Evolutionary conservation across 1,140 invertebrate genomes (phyloP).

Genomic region (Drosophila albomicans): DNA sequence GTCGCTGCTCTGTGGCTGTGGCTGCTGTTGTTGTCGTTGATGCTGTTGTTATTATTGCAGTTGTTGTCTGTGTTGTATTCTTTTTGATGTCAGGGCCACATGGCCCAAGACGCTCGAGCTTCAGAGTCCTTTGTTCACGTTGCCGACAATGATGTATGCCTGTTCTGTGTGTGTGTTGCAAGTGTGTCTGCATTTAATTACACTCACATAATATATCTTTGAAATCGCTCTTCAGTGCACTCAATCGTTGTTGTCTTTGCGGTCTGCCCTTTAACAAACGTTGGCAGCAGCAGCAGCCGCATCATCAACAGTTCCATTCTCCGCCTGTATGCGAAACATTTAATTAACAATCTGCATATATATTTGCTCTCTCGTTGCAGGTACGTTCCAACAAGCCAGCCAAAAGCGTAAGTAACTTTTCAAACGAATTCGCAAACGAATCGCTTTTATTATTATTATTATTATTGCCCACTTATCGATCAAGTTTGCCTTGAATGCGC

Average conservation of each 20-base stretch:
- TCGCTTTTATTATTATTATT: constrained; percentile 56
- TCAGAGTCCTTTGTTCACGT: constrained; percentile 9
- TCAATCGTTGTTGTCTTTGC: constrained; percentile 18
- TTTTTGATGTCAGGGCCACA: constrained; percentile 65
- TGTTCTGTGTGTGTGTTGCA: constrained; percentile 2
- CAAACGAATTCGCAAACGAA: constrained; percentile 23
- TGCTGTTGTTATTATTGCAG: constrained; percentile 13
- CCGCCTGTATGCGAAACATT: constrained; percentile 8
- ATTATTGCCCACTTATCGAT: constrained; percentile 59
- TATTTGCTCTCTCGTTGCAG: constrained; percentile 59
- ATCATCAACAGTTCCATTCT: neutral
- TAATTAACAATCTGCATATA: constrained; percentile 48
- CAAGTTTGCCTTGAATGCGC: constrained; percentile 52
- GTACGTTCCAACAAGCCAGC: constrained; percentile 70
- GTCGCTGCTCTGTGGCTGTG: constrained; percentile 10
- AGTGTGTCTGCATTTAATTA: constrained; percentile 46
- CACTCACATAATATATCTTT: constrained; percentile 54
- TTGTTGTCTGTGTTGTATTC: constrained; percentile 27
- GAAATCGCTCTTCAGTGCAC: constrained; percentile 54
- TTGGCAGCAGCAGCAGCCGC: neutral
- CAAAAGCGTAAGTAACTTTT: constrained; percentile 73
- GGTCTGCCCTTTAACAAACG: neutral
- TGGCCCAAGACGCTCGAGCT: constrained; percentile 12
- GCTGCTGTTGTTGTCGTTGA: constrained; percentile 6
- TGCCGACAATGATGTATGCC: constrained; percentile 35